Base-by-base conservation (phyloP, 2,797 vertebrate genomes). In the Acanthopagrus latus region DNA sequence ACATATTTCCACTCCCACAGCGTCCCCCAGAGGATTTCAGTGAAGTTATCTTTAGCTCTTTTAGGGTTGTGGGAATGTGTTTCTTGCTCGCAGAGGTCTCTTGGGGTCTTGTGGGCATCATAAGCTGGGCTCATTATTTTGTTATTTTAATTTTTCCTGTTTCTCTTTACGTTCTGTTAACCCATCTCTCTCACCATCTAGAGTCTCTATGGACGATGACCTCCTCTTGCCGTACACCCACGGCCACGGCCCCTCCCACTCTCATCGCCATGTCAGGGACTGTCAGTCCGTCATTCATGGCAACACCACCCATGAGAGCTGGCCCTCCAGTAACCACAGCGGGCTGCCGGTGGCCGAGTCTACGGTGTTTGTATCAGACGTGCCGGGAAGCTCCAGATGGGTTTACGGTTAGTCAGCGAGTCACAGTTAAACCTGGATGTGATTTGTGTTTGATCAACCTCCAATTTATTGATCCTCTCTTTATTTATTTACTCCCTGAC, bases 291-390 rank as follows among this genome's bases (percentile, higher is more conserved):
- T 89, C 60, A 1, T 27, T 21, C 86, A 94, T 0, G 97, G 97
- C 56, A 95, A 93, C 20, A 33, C 76, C 38, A 96, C 97, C 0
- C 93, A 98, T 1, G 96, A 98, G 87, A 94, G 85, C 33, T 95
- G 95, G 94, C 94, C 92, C 65, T 80, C 94, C 78, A 74, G 67
- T 12, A 71, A 78, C 76, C 71, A 25, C 64, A 70, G 71, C 9
- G 79, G 65, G 0, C n/a, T 7, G 0, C 92, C 93, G 0, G 69
- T 87, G 65, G 91, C 94, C 0, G 70, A 93, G 21, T 95, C 96
- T 64, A 92, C 67, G 0, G 55, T 86, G 1, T 98, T 98, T 46
- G 90, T 97, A 14, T 95, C 97, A 0, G 63, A 94, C 13, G 64
- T 97, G 29, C 57, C 63, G 0, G 10, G 43, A 5, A 58, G 2